phyloP scores from a whole-genome alignment of 2,113 vertebrate genomes.

The Elanus axillaris region DNA sequence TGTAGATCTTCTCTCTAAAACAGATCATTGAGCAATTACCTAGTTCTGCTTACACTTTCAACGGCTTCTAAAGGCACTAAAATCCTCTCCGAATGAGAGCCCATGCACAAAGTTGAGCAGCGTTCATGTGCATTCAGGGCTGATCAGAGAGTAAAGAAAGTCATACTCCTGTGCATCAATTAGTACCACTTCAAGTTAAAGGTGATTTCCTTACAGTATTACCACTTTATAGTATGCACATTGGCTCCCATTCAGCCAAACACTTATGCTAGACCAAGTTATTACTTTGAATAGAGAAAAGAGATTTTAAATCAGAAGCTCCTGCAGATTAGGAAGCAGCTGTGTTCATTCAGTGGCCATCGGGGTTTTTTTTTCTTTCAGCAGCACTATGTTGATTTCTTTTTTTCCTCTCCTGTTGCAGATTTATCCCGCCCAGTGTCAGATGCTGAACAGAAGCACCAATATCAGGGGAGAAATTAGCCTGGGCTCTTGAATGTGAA shows the following conservation, averaged over 20 bases:
- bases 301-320: not conserved
- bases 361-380: not conserved
- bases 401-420: not conserved
- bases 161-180: not conserved
- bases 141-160: not conserved
- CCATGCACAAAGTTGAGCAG: not conserved
- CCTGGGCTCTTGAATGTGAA: not conserved
- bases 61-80: not conserved
- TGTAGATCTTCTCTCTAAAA: not conserved
- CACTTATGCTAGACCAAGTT: not conserved
- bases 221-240: not conserved
- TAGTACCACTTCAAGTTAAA: not conserved
- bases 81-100: not conserved
- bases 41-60: not conserved
- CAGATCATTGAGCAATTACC: not conserved
- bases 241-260: not conserved
- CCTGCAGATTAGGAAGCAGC: not conserved
- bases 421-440: not conserved
- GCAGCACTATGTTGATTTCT: not conserved
- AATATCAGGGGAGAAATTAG: not conserved
- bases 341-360: not conserved
- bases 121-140: not conserved
- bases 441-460: not conserved
- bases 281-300: not conserved
- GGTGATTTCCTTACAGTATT: not conserved